Conservation (phyloP, 1,140 invertebrate genomes). For the Danaus melanippus region DNA sequence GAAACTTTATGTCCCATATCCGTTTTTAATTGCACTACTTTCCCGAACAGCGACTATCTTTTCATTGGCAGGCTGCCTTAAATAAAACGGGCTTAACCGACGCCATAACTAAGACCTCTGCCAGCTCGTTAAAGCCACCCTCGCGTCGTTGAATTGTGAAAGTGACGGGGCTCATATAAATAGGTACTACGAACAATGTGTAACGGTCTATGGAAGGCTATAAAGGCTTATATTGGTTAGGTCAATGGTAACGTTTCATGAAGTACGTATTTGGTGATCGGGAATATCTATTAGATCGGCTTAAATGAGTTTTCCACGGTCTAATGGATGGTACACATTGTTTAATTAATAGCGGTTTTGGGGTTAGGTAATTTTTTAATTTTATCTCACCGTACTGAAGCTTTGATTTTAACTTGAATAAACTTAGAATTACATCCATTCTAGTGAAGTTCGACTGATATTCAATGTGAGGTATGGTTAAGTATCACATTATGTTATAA, state of each 20-base stretch:
- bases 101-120: constrained; percentile 27
- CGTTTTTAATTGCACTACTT: constrained; percentile 13
- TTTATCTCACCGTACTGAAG: not conserved
- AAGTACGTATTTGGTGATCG: constrained; percentile 19
- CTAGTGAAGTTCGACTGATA: no score
- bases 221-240: constrained; percentile 13
- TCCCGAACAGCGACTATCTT: constrained; percentile 5
- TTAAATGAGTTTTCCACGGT: constrained; percentile 22
- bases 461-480: no score
- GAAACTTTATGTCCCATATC: constrained; percentile 7
- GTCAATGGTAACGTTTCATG: constrained; percentile 15
- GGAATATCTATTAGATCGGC: constrained; percentile 21
- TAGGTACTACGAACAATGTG: constrained; percentile 16
- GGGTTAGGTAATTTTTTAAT: constrained; percentile 8
- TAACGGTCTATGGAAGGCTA: constrained; percentile 11
- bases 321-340: constrained; percentile 10
- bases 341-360: constrained; percentile 11
- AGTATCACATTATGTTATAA: no score
- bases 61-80: constrained; percentile 39
- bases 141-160: constrained; percentile 18
- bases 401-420: no score
- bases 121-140: constrained; percentile 29
- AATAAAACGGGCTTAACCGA: constrained; percentile 35
- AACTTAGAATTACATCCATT: no score
- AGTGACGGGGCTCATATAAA: constrained; percentile 21